These are phyloP conservation scores for Tursiops truncatus DNA, from an alignment of 2,113 vertebrate genomes.

Conservation along the genomic window DNA sequence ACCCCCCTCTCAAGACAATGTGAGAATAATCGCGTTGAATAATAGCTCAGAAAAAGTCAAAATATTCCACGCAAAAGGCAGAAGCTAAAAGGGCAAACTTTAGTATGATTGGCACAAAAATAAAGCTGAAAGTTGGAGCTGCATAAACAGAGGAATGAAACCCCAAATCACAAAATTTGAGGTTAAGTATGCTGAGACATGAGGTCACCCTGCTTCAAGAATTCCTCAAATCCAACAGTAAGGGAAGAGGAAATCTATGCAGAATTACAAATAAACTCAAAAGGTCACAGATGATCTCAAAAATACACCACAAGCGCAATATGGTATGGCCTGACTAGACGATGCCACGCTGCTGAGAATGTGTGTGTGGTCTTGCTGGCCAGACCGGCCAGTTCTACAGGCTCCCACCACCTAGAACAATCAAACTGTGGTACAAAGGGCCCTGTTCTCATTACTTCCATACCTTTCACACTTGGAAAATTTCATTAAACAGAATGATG, in stretches of 20 bases:
- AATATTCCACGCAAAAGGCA: not conserved
- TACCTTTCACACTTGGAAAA: not conserved
- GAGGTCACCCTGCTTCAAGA: not conserved
- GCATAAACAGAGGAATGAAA: not conserved
- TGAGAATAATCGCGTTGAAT: not conserved
- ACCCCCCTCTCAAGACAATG: not conserved
- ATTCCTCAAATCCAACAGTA: not conserved
- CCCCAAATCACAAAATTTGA: not conserved
- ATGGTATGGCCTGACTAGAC: not conserved
- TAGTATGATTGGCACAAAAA: not conserved
- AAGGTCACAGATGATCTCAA: conserved; percentile 4
- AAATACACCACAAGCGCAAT: not conserved
- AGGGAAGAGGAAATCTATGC: not conserved
- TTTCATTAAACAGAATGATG: not conserved
- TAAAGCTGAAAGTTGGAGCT: not conserved
- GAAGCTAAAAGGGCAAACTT: not conserved
- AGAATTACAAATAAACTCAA: conserved; percentile 1
- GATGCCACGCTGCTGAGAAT: not conserved
- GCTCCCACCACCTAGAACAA: not conserved
- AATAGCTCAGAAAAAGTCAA: not conserved
- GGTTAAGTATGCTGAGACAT: not conserved
- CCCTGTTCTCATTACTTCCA: not conserved
- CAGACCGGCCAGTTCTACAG: fast-evolving
- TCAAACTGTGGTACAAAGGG: not conserved
- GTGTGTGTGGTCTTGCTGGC: fast-evolving